Evolutionary conservation across 1,140 invertebrate genomes (phyloP).

Genomic region (Marisa cornuarietis): DNA sequence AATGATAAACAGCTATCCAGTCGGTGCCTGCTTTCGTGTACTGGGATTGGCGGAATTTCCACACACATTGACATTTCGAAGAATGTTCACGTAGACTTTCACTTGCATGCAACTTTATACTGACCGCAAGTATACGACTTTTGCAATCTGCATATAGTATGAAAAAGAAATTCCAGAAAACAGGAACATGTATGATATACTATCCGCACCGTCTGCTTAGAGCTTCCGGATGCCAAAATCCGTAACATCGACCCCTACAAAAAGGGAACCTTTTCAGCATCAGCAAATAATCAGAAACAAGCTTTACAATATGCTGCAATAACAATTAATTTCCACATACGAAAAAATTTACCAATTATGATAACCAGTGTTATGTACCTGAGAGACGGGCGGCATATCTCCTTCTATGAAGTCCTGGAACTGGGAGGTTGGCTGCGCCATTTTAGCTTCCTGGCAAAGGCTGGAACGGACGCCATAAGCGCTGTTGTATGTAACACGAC

Average conservation of each 20-base stretch:
- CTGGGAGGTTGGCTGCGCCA: slow-evolving; percentile 36
- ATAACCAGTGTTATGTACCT: slow-evolving; percentile 21
- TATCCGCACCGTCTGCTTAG: not conserved
- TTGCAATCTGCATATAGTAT: too few relatives aligned
- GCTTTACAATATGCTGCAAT: not conserved
- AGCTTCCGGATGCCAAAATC: not conserved
- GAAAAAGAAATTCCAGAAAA: too few relatives aligned
- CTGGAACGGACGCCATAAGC: slow-evolving; percentile 29
- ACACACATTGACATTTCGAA: too few relatives aligned
- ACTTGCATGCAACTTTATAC: too few relatives aligned
- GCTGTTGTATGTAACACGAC: slow-evolving; percentile 14
- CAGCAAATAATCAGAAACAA: not conserved
- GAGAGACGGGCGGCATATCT: slow-evolving; percentile 33
- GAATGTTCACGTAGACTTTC: too few relatives aligned
- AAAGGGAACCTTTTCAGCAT: not conserved
- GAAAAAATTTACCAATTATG: not conserved
- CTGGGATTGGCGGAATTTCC: not conserved
- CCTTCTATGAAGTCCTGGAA: slow-evolving; percentile 42
- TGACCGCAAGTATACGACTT: too few relatives aligned
- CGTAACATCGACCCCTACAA: not conserved
- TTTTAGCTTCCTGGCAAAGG: slow-evolving; percentile 29
- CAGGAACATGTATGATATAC: not conserved
- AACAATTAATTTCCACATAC: not conserved
- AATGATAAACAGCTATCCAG: too few relatives aligned
- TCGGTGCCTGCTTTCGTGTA: too few relatives aligned